Evolutionary conservation across 2,113 vertebrate genomes (phyloP).

Genomic region (Strigops habroptila): DNA sequence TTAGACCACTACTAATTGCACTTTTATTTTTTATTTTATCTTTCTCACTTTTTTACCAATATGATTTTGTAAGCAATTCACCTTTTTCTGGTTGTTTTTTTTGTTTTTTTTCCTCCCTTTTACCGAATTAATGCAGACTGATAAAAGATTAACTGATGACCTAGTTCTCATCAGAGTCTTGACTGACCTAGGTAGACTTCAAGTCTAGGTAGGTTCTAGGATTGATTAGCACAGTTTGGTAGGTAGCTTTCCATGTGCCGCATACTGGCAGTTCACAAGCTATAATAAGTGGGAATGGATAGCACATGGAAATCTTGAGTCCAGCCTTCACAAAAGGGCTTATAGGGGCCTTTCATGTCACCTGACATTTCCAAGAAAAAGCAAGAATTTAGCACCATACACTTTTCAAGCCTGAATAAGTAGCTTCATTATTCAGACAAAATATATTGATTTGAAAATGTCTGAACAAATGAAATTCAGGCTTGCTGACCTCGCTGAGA

Average conservation of each 20-base stretch:
- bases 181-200: not conserved
- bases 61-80: not conserved
- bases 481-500: not conserved
- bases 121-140: not conserved
- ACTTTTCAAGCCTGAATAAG: conserved; percentile 8
- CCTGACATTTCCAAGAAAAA: not conserved
- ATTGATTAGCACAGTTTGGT: not conserved
- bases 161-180: not conserved
- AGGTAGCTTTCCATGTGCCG: not conserved
- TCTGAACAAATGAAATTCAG: conserved; percentile 23
- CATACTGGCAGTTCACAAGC: not conserved
- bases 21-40: not conserved
- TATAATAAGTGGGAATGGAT: not conserved
- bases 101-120: not conserved
- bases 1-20: not conserved
- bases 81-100: not conserved
- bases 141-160: not conserved
- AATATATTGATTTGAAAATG: conserved; percentile 29
- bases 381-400: not conserved
- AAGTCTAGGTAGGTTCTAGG: not conserved
- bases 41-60: not conserved
- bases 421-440: conserved; percentile 53
- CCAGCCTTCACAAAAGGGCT: not conserved
- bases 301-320: not conserved
- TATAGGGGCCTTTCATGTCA: not conserved